phyloP scores from a whole-genome alignment of 2,888 invertebrate genomes.

The Herminia tarsipennalis region DNA sequence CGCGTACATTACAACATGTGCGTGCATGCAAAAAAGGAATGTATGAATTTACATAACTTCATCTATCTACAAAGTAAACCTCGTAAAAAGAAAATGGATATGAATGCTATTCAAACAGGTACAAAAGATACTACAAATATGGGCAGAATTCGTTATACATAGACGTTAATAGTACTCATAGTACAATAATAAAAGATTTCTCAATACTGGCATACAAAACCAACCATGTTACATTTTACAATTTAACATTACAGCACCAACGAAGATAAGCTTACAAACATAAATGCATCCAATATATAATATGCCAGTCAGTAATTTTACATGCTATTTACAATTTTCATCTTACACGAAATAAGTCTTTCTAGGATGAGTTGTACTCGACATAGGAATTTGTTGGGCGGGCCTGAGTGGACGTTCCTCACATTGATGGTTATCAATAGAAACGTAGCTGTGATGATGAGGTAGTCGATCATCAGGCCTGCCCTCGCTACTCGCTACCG shows the following conservation, averaged over 20 bases:
- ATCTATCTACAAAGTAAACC: slow-evolving; percentile 25
- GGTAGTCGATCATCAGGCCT: slow-evolving; percentile 81
- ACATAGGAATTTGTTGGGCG: slow-evolving; percentile 80
- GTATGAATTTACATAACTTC: slow-evolving; percentile 48
- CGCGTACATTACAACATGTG: slow-evolving; percentile 36
- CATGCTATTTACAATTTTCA: slow-evolving; percentile 46
- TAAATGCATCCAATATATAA: slow-evolving; percentile 28
- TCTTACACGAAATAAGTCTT: slow-evolving; percentile 83
- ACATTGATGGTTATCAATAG: slow-evolving; percentile 82
- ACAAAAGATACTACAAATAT: slow-evolving; percentile 46
- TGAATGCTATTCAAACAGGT: slow-evolving; percentile 54
- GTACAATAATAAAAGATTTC: slow-evolving; percentile 46
- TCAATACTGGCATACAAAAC: slow-evolving; percentile 42
- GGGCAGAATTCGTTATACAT: slow-evolving; percentile 38
- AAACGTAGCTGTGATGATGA: slow-evolving; percentile 86
- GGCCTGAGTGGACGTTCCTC: slow-evolving; percentile 81
- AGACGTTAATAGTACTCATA: slow-evolving; percentile 55
- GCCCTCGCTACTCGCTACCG: slow-evolving; percentile 84
- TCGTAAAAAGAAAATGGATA: slow-evolving; percentile 23
- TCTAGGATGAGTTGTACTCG: slow-evolving; percentile 77
- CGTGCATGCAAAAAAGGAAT: slow-evolving; percentile 63
- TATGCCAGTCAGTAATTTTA: slow-evolving; percentile 27
- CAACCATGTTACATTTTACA: slow-evolving; percentile 38
- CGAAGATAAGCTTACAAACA: slow-evolving; percentile 44
- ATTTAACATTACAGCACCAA: slow-evolving; percentile 50